Evolutionary conservation across 2,888 invertebrate genomes (phyloP).

Genomic region (Eulithis prunata): DNA sequence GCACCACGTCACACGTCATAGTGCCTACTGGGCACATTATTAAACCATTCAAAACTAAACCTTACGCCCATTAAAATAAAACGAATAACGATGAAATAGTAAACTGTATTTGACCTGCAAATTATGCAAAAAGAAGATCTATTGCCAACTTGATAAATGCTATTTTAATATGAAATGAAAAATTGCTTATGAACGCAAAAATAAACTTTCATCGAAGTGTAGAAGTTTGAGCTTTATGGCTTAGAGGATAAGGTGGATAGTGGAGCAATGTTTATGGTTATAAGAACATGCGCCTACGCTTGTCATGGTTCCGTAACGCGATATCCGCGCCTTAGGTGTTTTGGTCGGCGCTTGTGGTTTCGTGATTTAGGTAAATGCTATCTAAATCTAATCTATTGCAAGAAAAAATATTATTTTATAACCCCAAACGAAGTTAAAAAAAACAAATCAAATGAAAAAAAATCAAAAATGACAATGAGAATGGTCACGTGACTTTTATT

Average conservation of each 20-base stretch:
- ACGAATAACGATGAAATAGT: not conserved
- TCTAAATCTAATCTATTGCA: slow-evolving; percentile 9
- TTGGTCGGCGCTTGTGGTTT: slow-evolving; percentile 52
- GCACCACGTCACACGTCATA: slow-evolving; percentile 53
- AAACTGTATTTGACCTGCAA: slow-evolving; percentile 7
- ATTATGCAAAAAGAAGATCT: slow-evolving; percentile 27
- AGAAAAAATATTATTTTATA: not conserved
- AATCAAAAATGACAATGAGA: too few species aligned
- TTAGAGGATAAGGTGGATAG: slow-evolving; percentile 2
- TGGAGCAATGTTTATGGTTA: not conserved
- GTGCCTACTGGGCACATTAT: slow-evolving; percentile 53
- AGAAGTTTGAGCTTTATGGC: slow-evolving; percentile 5
- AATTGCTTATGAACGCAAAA: too few species aligned
- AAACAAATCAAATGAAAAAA: too few species aligned
- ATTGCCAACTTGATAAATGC: slow-evolving; percentile 13
- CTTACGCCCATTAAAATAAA: not conserved
- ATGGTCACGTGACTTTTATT: too few species aligned
- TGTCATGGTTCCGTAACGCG: slow-evolving; percentile 69
- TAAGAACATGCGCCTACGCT: slow-evolving; percentile 64
- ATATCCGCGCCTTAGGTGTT: slow-evolving; percentile 64
- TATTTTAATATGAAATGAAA: slow-evolving; percentile 10
- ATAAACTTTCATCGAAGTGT: not conserved
- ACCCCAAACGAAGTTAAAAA: too few species aligned
- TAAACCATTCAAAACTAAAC: slow-evolving; percentile 13
- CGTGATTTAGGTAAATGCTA: slow-evolving; percentile 55